These are phyloP conservation scores for Hyaena hyaena DNA, from an alignment of 2,113 vertebrate genomes.

Conservation along the genomic window DNA sequence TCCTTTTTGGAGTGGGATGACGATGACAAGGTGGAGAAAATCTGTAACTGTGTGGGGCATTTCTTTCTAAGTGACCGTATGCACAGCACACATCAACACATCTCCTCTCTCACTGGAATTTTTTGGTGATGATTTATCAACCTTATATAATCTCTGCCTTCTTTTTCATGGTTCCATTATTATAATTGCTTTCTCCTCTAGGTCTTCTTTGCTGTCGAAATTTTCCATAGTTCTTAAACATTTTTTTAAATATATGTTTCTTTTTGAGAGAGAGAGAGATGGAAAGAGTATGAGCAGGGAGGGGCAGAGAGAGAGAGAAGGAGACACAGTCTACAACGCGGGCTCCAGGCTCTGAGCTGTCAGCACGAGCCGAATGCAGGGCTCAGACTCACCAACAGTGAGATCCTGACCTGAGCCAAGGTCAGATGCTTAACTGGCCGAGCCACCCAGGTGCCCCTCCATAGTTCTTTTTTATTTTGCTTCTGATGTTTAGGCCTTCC, in stretches of 20 bases:
- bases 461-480: background rate
- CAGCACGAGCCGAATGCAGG: no score
- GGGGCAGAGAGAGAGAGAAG: no score
- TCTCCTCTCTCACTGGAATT: background rate
- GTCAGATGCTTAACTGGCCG: no score
- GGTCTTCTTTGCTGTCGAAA: background rate
- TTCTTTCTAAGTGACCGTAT: background rate
- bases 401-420: no score
- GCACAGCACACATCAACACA: background rate
- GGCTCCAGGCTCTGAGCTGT: no score
- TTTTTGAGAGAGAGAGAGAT: no score
- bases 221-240: background rate
- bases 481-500: constrained; percentile 13
- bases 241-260: no score
- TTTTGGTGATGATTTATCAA: constrained; percentile 7
- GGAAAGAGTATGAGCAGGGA: no score
- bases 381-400: no score
- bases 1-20: background rate
- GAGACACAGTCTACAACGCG: no score
- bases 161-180: background rate
- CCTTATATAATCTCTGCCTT: background rate
- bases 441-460: background rate
- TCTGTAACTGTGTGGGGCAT: background rate
- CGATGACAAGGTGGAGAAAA: background rate
- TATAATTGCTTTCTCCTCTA: background rate